phyloP scores from a whole-genome alignment of 2,888 invertebrate genomes.

The Poecilus cupreus region DNA sequence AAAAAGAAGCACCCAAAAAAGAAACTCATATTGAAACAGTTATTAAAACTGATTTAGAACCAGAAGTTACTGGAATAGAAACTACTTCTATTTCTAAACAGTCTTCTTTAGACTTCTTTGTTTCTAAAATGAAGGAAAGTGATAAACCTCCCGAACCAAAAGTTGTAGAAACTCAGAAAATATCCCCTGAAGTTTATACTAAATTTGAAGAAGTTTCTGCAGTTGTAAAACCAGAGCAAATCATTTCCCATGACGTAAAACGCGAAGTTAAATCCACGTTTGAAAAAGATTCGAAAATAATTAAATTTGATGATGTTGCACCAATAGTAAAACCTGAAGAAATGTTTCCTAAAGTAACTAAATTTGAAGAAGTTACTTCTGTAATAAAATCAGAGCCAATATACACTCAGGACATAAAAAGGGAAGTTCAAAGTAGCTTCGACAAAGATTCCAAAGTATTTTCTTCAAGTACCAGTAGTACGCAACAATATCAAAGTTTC shows the following conservation, averaged over 20 bases:
- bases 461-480: conserved; percentile 56
- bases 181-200: conserved; percentile 70
- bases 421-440: conserved; percentile 42
- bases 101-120: conserved; percentile 81
- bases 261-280: conserved; percentile 41
- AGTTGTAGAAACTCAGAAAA: conserved; percentile 69
- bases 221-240: conserved; percentile 39
- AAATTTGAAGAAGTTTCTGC: conserved; percentile 69
- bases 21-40: conserved; percentile 56
- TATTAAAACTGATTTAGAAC: conserved; percentile 63
- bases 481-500: conserved; percentile 61
- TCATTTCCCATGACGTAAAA: conserved; percentile 42
- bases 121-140: conserved; percentile 77
- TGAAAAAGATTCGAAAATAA: neutral
- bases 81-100: conserved; percentile 78
- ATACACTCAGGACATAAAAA: conserved; percentile 44
- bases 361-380: conserved; percentile 67
- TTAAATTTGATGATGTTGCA: conserved; percentile 40
- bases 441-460: conserved; percentile 41
- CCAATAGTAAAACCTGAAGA: conserved; percentile 64
- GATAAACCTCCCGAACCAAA: conserved; percentile 71
- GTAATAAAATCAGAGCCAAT: conserved; percentile 47
- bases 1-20: conserved; percentile 62
- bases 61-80: conserved; percentile 71
- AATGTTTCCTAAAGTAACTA: conserved; percentile 68